Conservation (phyloP, 2,797 vertebrate species). For the Anguilla megastoma region DNA sequence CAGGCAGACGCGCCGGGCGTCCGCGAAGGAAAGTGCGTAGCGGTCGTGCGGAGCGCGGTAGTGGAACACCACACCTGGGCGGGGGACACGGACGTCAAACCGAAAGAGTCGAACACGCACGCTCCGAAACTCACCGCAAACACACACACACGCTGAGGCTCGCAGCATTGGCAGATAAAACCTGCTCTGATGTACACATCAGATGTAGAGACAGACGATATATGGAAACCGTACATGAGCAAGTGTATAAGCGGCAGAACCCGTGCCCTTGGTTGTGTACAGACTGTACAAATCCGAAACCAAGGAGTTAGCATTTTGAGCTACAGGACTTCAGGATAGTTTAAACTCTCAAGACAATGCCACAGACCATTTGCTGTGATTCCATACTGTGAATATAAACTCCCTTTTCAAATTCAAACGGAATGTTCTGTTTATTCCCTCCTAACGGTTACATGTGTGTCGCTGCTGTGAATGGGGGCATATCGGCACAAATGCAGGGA, state of each 20-base stretch:
- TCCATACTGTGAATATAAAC: background rate
- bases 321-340: background rate
- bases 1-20: slow-evolving; percentile 79
- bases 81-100: background rate
- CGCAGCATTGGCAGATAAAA: background rate
- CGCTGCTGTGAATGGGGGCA: background rate
- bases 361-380: background rate
- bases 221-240: background rate
- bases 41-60: slow-evolving; percentile 76
- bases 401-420: background rate
- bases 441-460: background rate
- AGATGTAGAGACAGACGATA: background rate
- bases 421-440: background rate
- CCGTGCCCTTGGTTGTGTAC: too few species aligned
- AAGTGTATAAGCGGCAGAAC: background rate
- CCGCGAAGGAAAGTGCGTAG: slow-evolving; percentile 80
- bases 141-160: background rate
- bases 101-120: background rate
- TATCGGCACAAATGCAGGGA: background rate
- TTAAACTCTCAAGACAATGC: background rate
- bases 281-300: background rate
- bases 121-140: background rate
- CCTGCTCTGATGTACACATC: background rate
- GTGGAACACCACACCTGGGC: slow-evolving; percentile 88
- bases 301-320: background rate